Percentiles rank a stretch among this genome's conserved stretches.
phyloP scores from a whole-genome alignment of 2,113 vertebrate species.

The Chamaetylas fuelleborni region DNA sequence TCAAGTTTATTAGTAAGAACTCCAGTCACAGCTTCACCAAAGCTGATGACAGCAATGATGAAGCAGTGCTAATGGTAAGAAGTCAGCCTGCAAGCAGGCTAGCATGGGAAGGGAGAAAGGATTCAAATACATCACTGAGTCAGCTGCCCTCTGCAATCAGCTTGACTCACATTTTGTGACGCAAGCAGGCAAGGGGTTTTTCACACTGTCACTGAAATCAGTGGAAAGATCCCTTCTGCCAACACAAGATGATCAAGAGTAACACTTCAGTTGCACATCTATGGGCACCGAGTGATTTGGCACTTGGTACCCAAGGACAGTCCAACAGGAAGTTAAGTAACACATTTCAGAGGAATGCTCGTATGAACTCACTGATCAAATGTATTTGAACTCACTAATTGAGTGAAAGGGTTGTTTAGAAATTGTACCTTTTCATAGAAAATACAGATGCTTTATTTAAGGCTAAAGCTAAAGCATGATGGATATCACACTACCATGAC shows the following conservation, averaged over 20 bases:
- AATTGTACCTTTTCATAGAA: background rate
- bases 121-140: background rate
- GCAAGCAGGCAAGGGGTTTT: background rate
- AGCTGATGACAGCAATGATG: background rate
- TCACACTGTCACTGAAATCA: background rate
- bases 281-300: background rate
- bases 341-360: background rate
- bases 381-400: background rate
- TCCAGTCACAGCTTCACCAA: background rate
- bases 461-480: background rate
- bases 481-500: background rate
- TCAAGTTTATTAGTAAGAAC: background rate
- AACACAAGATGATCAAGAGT: background rate
- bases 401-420: background rate
- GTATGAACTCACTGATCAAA: background rate
- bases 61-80: background rate
- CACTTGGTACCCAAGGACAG: background rate
- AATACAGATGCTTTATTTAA: background rate
- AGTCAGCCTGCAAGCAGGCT: background rate
- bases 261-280: background rate
- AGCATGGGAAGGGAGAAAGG: background rate
- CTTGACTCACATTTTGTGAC: background rate
- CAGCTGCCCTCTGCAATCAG: background rate
- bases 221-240: background rate
- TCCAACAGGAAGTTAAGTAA: background rate